phyloP scores from a whole-genome alignment of 2,113 vertebrate species.

The Clarias macrocephalus region DNA sequence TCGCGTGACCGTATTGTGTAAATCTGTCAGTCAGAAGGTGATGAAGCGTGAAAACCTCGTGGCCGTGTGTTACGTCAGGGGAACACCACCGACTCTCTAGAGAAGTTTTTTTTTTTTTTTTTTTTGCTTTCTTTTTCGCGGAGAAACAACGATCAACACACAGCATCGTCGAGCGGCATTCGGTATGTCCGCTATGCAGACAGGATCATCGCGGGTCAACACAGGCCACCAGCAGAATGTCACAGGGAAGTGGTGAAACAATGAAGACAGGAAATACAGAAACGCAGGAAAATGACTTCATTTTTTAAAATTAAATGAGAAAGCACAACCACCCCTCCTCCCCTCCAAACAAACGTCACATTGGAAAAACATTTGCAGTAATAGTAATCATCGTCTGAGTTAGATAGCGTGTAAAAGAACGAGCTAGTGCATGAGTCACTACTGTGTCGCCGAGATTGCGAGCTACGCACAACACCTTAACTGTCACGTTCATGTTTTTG shows the following conservation, averaged over 20 bases:
- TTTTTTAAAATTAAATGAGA: neutral
- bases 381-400: neutral
- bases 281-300: constrained; percentile 1
- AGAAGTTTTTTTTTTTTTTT: too few relatives aligned
- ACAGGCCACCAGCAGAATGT: neutral
- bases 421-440: neutral
- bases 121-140: too few relatives aligned
- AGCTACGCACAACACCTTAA: neutral
- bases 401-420: neutral
- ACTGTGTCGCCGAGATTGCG: neutral
- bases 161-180: neutral
- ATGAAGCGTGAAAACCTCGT: too few relatives aligned
- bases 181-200: neutral
- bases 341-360: neutral
- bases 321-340: neutral
- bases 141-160: neutral
- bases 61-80: neutral
- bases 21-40: too few relatives aligned
- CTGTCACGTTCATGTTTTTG: neutral
- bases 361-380: neutral
- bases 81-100: neutral
- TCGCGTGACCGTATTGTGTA: too few relatives aligned
- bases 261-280: constrained; percentile 20
- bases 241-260: constrained; percentile 12
- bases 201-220: neutral